Evolutionary conservation across 2,797 vertebrate genomes (phyloP).

Genomic region (Phyllotis vaccarum): DNA sequence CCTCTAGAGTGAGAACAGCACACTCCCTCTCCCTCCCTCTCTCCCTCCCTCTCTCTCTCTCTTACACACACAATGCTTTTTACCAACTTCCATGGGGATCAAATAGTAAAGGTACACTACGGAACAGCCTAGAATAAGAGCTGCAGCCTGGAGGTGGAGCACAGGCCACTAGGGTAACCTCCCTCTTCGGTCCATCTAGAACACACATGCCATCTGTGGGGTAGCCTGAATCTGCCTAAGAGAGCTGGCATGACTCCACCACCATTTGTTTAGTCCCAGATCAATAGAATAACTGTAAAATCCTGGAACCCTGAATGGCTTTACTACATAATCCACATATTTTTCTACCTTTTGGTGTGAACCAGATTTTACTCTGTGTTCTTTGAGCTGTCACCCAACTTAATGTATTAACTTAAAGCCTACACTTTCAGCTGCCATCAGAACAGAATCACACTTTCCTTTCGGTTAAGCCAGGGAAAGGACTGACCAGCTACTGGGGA

Average conservation of each 20-base stretch:
- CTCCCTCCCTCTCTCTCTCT: not conserved
- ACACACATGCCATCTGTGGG: not conserved
- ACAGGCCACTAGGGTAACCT: conserved; percentile 38
- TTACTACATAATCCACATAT: conserved; percentile 51
- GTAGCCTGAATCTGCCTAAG: not conserved
- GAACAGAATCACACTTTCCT: conserved; percentile 36
- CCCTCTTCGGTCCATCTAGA: not conserved
- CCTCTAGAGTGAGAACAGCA: not conserved
- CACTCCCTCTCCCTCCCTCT: not conserved
- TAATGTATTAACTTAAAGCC: not conserved
- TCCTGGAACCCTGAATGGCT: conserved; percentile 3
- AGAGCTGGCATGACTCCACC: not conserved
- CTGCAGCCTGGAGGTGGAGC: conserved; percentile 30
- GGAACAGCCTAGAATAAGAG: conserved; percentile 17
- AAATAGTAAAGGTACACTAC: conserved; percentile 3
- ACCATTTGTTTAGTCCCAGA: conserved; percentile 47
- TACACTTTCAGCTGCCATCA: conserved; percentile 26
- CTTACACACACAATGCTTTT: not conserved
- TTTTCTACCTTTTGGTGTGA: conserved; percentile 34
- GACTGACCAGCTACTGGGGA: conserved; percentile 2
- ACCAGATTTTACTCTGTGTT: conserved; percentile 56
- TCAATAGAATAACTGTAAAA: conserved; percentile 55
- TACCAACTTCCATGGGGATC: conserved; percentile 13
- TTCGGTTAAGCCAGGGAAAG: not conserved
- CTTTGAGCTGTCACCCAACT: conserved; percentile 31